Conservation (phyloP, 2,888 invertebrate genomes). For the Strigamia maritima region DNA sequence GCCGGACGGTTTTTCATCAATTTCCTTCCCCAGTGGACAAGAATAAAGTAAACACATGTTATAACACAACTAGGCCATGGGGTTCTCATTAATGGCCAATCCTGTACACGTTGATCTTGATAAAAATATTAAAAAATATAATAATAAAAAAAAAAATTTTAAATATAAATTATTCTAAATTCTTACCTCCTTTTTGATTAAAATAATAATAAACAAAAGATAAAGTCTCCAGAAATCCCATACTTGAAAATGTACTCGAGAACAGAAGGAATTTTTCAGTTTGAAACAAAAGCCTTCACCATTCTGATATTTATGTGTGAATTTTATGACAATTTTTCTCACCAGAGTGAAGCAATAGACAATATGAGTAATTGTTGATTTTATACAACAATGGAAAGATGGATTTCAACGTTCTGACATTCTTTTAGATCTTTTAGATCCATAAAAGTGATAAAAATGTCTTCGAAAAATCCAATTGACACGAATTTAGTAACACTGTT, state of each 20-base stretch:
- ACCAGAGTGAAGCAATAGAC: too few relatives aligned
- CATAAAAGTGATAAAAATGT: too few relatives aligned
- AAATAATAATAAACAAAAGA: neutral
- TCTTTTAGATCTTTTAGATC: too few relatives aligned
- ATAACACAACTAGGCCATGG: neutral
- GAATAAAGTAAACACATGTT: neutral
- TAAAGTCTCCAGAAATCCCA: neutral
- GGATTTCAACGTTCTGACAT: too few relatives aligned
- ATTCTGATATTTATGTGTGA: too few relatives aligned
- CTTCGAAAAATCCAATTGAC: conserved; percentile 59
- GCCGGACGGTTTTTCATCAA: neutral
- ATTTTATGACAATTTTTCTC: too few relatives aligned
- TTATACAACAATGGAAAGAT: too few relatives aligned
- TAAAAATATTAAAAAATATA: neutral
- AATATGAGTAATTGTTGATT: too few relatives aligned
- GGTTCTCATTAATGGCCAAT: neutral
- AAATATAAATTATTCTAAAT: neutral
- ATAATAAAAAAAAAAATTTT: too few relatives aligned
- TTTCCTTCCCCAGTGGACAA: neutral
- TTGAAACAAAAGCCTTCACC: too few relatives aligned
- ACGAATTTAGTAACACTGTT: conserved; percentile 93
- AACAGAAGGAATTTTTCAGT: too few relatives aligned
- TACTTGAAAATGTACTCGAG: too few relatives aligned
- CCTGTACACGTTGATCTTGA: neutral
- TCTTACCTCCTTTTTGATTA: neutral